Conservation (phyloP, 2,113 vertebrate genomes). For the Sebastes fasciatus region DNA sequence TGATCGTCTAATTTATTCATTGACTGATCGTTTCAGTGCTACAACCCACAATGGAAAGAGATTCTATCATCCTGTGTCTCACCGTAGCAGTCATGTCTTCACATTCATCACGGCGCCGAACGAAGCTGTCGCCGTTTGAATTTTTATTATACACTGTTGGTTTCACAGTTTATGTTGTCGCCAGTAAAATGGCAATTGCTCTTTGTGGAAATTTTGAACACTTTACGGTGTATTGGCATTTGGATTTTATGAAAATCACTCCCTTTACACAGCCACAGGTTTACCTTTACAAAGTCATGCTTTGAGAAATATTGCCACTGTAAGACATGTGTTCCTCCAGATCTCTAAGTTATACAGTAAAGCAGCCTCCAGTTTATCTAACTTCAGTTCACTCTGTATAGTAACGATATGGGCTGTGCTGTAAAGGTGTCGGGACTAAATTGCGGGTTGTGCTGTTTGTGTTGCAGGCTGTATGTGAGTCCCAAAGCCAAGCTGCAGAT, state of each 20-base stretch:
- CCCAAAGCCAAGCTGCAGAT: constrained; percentile 85
- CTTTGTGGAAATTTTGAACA: background rate
- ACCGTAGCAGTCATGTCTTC: background rate
- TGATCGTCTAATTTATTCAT: background rate
- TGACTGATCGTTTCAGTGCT: background rate
- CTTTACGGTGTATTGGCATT: background rate
- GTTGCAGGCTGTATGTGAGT: constrained; percentile 91
- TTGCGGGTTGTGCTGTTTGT: constrained; percentile 19
- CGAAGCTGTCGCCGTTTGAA: constrained; percentile 8
- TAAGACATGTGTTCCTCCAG: constrained; percentile 18
- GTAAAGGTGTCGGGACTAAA: constrained; percentile 30
- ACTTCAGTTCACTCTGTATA: background rate
- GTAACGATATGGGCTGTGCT: background rate
- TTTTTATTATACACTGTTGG: constrained; percentile 2
- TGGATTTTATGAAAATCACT: constrained; percentile 13
- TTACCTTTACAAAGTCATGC: constrained; percentile 1
- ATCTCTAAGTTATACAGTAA: constrained; percentile 8
- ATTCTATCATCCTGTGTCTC: background rate
- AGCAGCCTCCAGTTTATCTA: background rate
- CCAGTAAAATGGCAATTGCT: constrained; percentile 23
- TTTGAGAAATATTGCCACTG: constrained; percentile 23
- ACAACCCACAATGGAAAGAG: background rate
- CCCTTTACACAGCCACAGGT: background rate
- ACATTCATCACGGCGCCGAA: constrained; percentile 5
- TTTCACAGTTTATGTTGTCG: constrained; percentile 7